These are phyloP conservation scores for Hapalemur alaotrensis DNA, from an alignment of 2,797 vertebrate genomes.

Conservation along the genomic window DNA sequence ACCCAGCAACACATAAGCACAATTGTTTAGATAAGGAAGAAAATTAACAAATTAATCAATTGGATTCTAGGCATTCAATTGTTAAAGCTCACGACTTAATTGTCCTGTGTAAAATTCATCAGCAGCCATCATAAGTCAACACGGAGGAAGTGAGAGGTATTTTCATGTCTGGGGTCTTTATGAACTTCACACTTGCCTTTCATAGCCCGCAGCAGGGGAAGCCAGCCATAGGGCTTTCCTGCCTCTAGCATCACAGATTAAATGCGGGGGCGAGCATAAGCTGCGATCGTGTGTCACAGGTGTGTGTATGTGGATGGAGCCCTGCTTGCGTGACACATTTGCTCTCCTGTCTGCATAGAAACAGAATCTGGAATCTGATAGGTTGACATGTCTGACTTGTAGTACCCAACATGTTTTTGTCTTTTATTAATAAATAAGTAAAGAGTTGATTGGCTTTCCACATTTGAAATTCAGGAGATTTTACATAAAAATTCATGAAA, in stretches of 20 bases:
- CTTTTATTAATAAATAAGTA: background rate
- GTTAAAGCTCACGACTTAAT: background rate
- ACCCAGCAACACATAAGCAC: background rate
- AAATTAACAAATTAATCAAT: background rate
- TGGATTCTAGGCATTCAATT: background rate
- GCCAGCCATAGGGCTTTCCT: background rate
- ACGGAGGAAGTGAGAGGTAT: background rate
- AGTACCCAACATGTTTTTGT: background rate
- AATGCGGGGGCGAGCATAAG: too few species aligned
- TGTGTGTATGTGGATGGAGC: background rate
- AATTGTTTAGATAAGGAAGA: background rate
- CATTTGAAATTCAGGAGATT: background rate
- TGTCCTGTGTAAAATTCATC: background rate
- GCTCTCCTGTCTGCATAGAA: background rate
- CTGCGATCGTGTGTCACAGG: rapidly evolving
- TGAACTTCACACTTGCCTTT: background rate
- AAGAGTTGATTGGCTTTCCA: background rate
- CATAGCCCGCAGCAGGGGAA: background rate
- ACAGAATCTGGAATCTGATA: background rate
- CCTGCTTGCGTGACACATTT: background rate
- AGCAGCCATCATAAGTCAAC: background rate
- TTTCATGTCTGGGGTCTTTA: background rate
- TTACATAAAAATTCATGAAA: background rate
- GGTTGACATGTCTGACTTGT: background rate
- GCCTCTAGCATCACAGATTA: background rate